These are phyloP conservation scores for Pygmarrhopalites habei DNA, from an alignment of 1,140 invertebrate genomes.

Conservation along the genomic window DNA sequence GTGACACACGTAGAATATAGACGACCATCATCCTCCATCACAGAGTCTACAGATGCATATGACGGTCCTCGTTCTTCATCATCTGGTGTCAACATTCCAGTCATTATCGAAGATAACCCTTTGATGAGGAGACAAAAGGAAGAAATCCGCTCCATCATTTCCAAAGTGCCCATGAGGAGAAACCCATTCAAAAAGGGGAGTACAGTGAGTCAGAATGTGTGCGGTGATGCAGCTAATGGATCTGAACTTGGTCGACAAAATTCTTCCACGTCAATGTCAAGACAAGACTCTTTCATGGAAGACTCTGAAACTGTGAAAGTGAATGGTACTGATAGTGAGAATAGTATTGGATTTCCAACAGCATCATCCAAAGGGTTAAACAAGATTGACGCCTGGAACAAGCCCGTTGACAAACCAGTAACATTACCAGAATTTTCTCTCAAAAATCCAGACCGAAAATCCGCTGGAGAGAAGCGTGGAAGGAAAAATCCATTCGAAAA, in stretches of 20 bases:
- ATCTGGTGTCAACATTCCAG: neutral
- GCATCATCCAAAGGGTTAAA: conserved; percentile 18
- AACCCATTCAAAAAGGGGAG: conserved; percentile 36
- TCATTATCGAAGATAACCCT: conserved; percentile 26
- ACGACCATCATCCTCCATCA: neutral
- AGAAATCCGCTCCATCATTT: conserved; percentile 29
- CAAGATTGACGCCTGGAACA: conserved; percentile 36
- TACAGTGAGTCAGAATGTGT: too few species aligned
- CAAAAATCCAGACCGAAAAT: conserved; percentile 17
- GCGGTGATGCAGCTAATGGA: neutral
- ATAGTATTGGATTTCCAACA: neutral
- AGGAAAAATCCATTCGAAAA: neutral
- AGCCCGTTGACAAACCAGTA: conserved; percentile 26
- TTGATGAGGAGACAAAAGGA: conserved; percentile 33
- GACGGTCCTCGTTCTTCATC: neutral
- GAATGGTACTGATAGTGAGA: neutral
- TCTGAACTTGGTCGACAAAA: neutral
- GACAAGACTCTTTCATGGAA: neutral
- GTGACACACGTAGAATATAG: neutral
- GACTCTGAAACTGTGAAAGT: neutral
- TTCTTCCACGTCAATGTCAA: neutral
- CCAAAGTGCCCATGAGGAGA: neutral
- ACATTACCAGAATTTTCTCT: conserved; percentile 30
- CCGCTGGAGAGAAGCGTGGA: neutral
- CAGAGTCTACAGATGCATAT: too few species aligned